These are phyloP conservation scores for Meriones unguiculatus DNA, from an alignment of 2,113 vertebrate genomes.

Conservation along the genomic window DNA sequence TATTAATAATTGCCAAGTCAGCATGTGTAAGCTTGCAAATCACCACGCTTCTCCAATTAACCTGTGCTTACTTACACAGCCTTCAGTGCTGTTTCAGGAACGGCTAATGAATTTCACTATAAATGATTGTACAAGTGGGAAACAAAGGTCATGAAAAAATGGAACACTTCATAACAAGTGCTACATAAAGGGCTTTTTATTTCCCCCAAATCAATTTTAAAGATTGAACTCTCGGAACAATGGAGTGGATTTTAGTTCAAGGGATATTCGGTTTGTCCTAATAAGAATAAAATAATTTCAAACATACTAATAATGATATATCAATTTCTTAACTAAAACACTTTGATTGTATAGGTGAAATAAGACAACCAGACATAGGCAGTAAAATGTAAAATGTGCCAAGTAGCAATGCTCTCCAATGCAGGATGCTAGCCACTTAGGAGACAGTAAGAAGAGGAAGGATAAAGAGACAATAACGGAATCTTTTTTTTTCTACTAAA, in stretches of 20 bases:
- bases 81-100: conserved; percentile 56
- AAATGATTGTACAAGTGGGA: conserved; percentile 77
- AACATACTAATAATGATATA: conserved; percentile 17
- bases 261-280: conserved; percentile 20
- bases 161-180: conserved; percentile 64
- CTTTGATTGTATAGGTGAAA: conserved; percentile 22
- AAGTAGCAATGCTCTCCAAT: not conserved
- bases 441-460: not conserved
- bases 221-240: conserved; percentile 54
- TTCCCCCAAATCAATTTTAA: conserved; percentile 65
- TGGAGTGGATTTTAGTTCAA: conserved; percentile 33
- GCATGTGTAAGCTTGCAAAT: conserved; percentile 77
- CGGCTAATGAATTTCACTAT: conserved; percentile 76
- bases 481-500: not conserved
- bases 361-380: not conserved
- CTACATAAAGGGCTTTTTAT: conserved; percentile 66
- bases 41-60: conserved; percentile 81
- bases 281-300: conserved; percentile 18
- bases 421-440: not conserved
- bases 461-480: not conserved
- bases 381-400: not conserved
- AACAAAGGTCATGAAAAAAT: conserved; percentile 78
- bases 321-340: conserved; percentile 40
- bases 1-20: conserved; percentile 81
- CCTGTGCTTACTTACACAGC: conserved; percentile 61